Evolutionary conservation across 92 coral and sea anemone species (phyloP).

Genomic region (Bergia puertoricense): DNA sequence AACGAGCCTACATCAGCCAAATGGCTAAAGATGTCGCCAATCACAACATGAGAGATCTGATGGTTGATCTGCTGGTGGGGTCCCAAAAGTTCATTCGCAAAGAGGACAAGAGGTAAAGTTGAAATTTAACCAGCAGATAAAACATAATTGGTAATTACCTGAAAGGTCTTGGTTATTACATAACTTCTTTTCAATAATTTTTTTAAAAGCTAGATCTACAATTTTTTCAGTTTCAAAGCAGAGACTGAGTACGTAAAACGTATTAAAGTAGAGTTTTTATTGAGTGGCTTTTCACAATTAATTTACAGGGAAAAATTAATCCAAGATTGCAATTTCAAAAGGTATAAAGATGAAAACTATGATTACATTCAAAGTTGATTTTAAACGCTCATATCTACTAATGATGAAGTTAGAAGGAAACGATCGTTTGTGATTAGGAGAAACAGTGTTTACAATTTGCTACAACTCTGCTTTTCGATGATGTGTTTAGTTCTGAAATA

Average conservation of each 20-base stretch:
- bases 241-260: neutral
- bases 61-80: conserved; percentile 61
- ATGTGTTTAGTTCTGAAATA: too few species aligned
- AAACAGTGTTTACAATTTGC: neutral
- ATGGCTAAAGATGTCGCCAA: conserved; percentile 60
- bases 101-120: conserved; percentile 44
- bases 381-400: too few species aligned
- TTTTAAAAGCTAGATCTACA: neutral
- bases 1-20: conserved; percentile 67
- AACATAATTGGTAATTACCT: neutral
- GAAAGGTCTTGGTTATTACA: neutral
- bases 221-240: neutral
- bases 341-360: too few species aligned
- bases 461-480: neutral
- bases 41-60: conserved; percentile 23
- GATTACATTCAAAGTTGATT: too few species aligned
- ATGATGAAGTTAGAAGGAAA: neutral
- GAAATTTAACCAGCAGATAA: neutral
- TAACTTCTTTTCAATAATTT: neutral
- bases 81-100: conserved; percentile 72
- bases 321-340: too few species aligned
- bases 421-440: neutral
- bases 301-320: neutral
- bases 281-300: neutral
- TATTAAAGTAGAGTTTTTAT: neutral